phyloP scores from a whole-genome alignment of 2,113 vertebrate genomes.

The Oreocharis arfaki region DNA sequence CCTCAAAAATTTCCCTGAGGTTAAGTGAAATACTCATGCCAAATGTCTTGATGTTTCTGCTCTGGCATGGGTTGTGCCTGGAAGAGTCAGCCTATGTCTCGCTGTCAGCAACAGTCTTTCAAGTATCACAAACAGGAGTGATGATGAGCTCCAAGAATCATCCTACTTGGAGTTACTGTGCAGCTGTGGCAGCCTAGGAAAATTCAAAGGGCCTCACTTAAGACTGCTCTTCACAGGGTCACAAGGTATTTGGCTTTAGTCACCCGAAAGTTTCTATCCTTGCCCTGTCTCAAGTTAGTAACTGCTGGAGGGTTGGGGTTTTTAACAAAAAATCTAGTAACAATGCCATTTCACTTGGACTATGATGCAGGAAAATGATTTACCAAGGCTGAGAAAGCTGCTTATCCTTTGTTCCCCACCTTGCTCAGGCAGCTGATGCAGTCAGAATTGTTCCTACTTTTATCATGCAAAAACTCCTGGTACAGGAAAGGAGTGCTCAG shows the following conservation, averaged over 20 bases:
- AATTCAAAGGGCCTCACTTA: not conserved
- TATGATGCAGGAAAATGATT: not conserved
- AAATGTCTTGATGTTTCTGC: not conserved
- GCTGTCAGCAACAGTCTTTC: not conserved
- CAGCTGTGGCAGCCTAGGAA: not conserved
- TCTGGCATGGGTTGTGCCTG: not conserved
- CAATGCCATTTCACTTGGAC: not conserved
- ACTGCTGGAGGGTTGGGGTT: not conserved
- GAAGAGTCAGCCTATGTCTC: not conserved
- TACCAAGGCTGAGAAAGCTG: not conserved
- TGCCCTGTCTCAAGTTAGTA: not conserved
- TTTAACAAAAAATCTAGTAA: not conserved
- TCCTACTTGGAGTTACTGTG: not conserved
- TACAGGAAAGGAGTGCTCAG: not conserved
- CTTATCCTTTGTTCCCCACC: not conserved
- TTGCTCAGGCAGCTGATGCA: not conserved
- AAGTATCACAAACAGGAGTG: not conserved
- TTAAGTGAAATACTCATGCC: not conserved
- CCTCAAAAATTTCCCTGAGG: not conserved
- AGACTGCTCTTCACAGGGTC: not conserved
- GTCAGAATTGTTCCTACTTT: not conserved
- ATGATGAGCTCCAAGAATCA: not conserved
- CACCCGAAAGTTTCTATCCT: not conserved
- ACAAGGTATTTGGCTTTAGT: no score
- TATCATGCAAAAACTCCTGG: not conserved